Evolutionary conservation across 2,888 invertebrate genomes (phyloP), one percentile per base, ranked within the genome.

Genomic region (Embidobia sp.): DNA sequence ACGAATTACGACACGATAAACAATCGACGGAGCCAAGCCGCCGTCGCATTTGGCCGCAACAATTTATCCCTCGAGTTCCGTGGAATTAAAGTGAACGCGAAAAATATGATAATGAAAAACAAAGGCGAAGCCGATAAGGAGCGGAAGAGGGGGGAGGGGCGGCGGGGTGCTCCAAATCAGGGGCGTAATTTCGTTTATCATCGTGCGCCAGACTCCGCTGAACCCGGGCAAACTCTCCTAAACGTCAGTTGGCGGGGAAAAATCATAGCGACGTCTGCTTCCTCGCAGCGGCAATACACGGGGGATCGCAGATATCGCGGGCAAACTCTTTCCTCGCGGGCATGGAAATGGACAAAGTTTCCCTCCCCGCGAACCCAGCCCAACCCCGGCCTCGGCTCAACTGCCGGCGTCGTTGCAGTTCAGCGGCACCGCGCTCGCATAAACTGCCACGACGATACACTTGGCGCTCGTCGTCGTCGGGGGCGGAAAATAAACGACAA

Each of bases 291-390:
- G 35, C 67, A 57, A 77, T 75, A 75, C 79, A 77, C 78, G 73
- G 44, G 81, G 80, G 79, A 79, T 79, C 77, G 75, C 55, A 74
- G 79, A 82, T 81, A 80, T 79, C 77, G 76, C 74, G 75, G 61
- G 79, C 79, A 82, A 78, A 76, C 79, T 79, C 76, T 73, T 72
- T 82, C 80, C 83, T 79, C 80, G 77, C 79, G 72, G 81, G 83
- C 84, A 85, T 86, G 83, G 84, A 85, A 86, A 87, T 86, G 85
- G 85, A 85, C 83, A 84, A 87, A 87, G 85, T 87, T 87, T 85
- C 66, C 63, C 61, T 55, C 46, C 11, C 29, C 57, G 27, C 7
- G 5, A n/a, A 42, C 48, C n/a, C n/a, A n/a, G 18, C 46, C 76
- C 76, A 53, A 72, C 69, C 74, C 77, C 72, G 48, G n/a, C n/a